phyloP scores from a whole-genome alignment of 2,888 invertebrate genomes.

The Eupithecia abbreviata region DNA sequence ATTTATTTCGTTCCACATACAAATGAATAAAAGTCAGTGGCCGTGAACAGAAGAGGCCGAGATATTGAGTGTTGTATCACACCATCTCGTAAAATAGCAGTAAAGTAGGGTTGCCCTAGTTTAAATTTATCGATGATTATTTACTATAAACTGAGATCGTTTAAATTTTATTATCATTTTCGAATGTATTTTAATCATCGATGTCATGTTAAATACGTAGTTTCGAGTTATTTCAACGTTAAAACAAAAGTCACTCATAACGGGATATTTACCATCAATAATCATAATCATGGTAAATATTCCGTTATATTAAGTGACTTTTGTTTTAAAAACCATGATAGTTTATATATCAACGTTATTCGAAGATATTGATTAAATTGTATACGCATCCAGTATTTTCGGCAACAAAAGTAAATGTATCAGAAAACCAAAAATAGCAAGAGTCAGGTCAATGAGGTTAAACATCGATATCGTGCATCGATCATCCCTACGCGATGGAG shows the following conservation, averaged over 20 bases:
- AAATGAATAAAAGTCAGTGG: constrained; percentile 72
- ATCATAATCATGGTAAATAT: no score
- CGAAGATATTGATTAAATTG: neutral
- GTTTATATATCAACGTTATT: neutral
- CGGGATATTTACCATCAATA: no score
- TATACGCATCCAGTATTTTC: neutral
- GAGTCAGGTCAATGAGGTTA: constrained; percentile 36
- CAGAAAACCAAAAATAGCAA: constrained; percentile 27
- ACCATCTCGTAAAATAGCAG: constrained; percentile 46
- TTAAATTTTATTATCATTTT: neutral
- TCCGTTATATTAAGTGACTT: no score
- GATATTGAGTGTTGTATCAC: constrained; percentile 70
- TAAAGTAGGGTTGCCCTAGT: constrained; percentile 38
- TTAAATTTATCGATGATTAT: constrained; percentile 28
- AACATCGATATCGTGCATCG: constrained; percentile 40
- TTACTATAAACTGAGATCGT: constrained; percentile 16
- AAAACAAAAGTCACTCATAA: no score
- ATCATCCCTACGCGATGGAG: constrained; percentile 42
- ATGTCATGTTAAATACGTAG: neutral
- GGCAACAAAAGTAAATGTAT: constrained; percentile 22
- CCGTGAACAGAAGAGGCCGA: constrained; percentile 74
- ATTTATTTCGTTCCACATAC: constrained; percentile 56
- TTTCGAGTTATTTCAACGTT: neutral
- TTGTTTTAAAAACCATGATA: no score
- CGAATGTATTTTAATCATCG: neutral